phyloP scores from a whole-genome alignment of 2,797 vertebrate species.

The Muscicapa comitata region DNA sequence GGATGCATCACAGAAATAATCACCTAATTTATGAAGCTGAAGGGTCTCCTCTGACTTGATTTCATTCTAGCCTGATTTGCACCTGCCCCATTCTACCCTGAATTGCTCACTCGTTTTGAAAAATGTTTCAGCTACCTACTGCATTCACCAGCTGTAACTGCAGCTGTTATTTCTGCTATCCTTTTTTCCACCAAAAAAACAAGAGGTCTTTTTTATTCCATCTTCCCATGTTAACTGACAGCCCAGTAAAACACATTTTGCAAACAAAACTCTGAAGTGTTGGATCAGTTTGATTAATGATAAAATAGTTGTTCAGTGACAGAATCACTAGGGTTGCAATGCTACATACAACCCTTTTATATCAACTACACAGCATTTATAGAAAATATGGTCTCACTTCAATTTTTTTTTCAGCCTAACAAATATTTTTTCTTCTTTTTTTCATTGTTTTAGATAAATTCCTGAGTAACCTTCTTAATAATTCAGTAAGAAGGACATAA shows the following conservation, averaged over 20 bases:
- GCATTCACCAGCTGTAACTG: neutral
- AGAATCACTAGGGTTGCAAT: neutral
- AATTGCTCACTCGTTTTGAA: neutral
- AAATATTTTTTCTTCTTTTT: neutral
- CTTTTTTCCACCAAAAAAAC: neutral
- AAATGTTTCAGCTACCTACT: neutral
- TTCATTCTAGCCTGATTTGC: neutral
- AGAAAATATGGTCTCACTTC: neutral
- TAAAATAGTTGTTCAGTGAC: neutral
- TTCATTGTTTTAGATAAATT: neutral
- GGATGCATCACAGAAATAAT: neutral
- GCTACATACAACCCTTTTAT: neutral
- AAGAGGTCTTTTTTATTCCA: neutral
- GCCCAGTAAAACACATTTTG: neutral
- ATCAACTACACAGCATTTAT: neutral
- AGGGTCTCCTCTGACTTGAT: neutral
- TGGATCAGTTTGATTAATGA: neutral
- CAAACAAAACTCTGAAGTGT: neutral
- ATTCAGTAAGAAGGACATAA: neutral
- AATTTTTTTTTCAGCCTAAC: neutral
- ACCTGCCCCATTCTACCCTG: neutral
- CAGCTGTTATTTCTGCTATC: neutral
- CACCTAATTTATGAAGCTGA: neutral
- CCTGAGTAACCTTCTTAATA: neutral
- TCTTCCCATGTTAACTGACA: neutral